Base-by-base conservation (phyloP, 2,113 vertebrate genomes). In the Dermatemys mawii region DNA sequence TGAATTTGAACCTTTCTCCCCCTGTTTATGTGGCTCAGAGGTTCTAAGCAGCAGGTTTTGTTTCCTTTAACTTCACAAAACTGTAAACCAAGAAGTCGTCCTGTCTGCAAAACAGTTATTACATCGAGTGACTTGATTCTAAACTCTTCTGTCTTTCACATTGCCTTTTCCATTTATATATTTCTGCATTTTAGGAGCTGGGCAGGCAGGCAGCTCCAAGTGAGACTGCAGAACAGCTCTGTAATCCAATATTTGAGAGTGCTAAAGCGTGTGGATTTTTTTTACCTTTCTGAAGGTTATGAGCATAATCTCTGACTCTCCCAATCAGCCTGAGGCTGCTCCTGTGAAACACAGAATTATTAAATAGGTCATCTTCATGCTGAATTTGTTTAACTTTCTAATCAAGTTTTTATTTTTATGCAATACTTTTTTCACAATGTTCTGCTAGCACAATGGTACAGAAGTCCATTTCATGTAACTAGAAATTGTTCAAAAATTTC, bases 1-100 rank as follows among this genome's bases (percentile, higher is more conserved):
- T 97, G 96, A 97, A 94, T 96, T 94, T 96, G 86, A 96, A 95
- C 84, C 81, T 90, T 96, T 92, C 73, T 97, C 53, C 81, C 75
- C 35, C 88, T 81, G 50, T 89, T 93, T 93, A 83, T 93, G 90
- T 96, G 94, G 83, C 70, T 8, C 54, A 94, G 90, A 95, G 82
- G 84, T 91, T 76, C 89, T 78, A 83, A 93, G 82, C 83, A 82
- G 78, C 81, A 94, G 94, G 94, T 96, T 95, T 89, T 90, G 94
- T 94, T 96, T 94, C 0, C 24, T 94, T 94, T 91, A 24, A 95
- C 83, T 88, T 93, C 93, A 87, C 92, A 48, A 94, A 96, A 93
- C 86, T 94, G 29, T 81, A 95, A 97, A 94, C 81, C 83, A 89
- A 96, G 88, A 90, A 94, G 88, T 84, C 50, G 92, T 97, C 95